Conservation (phyloP, 35 echinoderm and acorn worm genomes). For the Stichopus chloronotus region DNA sequence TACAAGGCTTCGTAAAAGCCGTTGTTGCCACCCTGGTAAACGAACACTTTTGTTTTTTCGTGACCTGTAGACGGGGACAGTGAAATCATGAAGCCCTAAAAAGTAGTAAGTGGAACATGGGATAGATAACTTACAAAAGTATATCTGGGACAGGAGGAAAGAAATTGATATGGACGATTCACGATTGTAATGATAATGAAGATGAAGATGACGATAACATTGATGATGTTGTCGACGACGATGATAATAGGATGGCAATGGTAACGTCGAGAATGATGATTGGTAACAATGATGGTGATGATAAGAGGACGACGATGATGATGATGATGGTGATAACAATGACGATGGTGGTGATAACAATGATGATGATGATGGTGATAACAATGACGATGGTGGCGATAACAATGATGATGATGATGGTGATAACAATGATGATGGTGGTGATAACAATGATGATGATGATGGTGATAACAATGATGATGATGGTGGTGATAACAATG, state of each 20-base stretch:
- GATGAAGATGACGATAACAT: not conserved
- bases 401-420: not conserved
- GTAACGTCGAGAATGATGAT: not conserved
- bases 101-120: too few relatives aligned
- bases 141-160: too few relatives aligned
- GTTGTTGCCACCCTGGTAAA: constrained; percentile 44
- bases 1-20: constrained; percentile 34
- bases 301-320: not conserved
- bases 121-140: too few relatives aligned
- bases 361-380: not conserved
- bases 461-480: not conserved
- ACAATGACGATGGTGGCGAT: not conserved
- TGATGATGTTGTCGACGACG: not conserved
- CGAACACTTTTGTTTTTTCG: not conserved
- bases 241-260: not conserved
- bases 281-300: constrained; percentile 1
- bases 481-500: too few relatives aligned
- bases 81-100: not conserved
- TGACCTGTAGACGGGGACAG: constrained; percentile 4
- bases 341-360: not conserved
- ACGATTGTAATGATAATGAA: not conserved
- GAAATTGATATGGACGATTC: not conserved
- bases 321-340: not conserved
- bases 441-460: not conserved
- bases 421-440: not conserved